Conservation (phyloP, 2,113 vertebrate species). For the Hylia prasina region DNA sequence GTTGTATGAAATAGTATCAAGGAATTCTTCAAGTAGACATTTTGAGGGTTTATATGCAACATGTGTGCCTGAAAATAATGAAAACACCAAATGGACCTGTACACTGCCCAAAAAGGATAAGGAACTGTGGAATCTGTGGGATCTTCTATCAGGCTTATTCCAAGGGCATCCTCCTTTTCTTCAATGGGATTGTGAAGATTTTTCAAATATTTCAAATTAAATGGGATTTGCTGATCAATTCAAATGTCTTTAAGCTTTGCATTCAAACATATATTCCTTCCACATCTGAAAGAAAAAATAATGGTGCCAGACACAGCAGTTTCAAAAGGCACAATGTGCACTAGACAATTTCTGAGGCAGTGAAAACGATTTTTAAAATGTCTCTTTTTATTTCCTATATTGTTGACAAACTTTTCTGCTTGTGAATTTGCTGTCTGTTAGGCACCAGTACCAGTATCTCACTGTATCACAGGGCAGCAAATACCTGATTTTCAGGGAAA, state of each 20-base stretch:
- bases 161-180: background rate
- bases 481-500: background rate
- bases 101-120: background rate
- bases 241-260: background rate
- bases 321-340: background rate
- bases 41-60: background rate
- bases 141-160: background rate
- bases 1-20: background rate
- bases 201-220: background rate
- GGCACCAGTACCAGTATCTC: background rate
- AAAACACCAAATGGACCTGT: background rate
- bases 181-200: background rate
- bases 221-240: background rate
- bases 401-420: background rate
- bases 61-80: background rate
- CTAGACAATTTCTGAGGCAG: background rate
- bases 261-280: background rate
- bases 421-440: background rate
- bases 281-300: background rate
- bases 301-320: rapidly evolving
- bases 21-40: background rate
- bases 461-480: rapidly evolving
- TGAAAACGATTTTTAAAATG: background rate
- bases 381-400: background rate
- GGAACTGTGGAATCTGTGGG: background rate